Percentiles rank a stretch among this genome's conserved stretches.
These are phyloP conservation scores for Bilobella aurantiaca DNA, from an alignment of 1,140 invertebrate species.

Conservation along the genomic window DNA sequence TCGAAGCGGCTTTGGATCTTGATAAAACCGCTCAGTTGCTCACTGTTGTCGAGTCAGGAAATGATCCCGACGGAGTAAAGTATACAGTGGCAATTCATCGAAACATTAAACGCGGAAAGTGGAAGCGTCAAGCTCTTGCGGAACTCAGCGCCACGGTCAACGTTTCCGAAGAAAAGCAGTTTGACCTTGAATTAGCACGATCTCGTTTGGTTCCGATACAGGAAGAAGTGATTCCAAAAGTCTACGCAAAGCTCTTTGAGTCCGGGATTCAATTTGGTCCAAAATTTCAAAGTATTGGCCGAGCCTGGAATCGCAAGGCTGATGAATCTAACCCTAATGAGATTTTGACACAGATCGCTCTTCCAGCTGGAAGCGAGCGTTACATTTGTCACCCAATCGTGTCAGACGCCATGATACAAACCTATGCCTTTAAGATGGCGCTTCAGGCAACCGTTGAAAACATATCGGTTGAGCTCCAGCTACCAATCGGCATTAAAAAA, in stretches of 20 bases:
- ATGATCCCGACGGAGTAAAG: neutral
- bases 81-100: neutral
- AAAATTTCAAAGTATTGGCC: constrained; percentile 9
- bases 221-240: neutral
- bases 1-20: neutral
- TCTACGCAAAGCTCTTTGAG: neutral
- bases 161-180: neutral
- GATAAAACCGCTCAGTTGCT: neutral
- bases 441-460: neutral
- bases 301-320: neutral
- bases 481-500: neutral
- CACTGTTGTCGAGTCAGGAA: neutral
- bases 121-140: neutral
- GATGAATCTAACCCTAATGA: neutral
- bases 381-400: constrained; percentile 13
- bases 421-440: neutral
- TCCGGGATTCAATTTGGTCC: neutral
- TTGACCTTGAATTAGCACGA: neutral
- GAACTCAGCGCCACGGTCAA: neutral
- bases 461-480: neutral
- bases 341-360: neutral
- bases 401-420: constrained; percentile 11
- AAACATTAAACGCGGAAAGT: neutral
- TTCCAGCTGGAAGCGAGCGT: constrained; percentile 1
- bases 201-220: neutral